These are phyloP conservation scores for Pediacus dermestoides DNA, from an alignment of 2,888 invertebrate species.

Conservation along the genomic window DNA sequence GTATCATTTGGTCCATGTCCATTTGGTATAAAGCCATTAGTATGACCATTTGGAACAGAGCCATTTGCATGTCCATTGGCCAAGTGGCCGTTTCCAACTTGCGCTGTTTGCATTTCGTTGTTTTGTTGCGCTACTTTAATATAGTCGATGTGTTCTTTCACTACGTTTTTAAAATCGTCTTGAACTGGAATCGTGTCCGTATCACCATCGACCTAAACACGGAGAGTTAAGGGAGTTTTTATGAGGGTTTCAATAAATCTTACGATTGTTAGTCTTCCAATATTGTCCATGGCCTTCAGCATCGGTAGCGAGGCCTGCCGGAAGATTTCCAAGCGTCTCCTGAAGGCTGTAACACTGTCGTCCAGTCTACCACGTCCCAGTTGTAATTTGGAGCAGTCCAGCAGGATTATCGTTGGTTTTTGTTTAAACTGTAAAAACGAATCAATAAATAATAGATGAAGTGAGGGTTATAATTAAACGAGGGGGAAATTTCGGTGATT, in stretches of 20 bases:
- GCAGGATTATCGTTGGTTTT: constrained; percentile 73
- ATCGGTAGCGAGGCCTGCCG: constrained; percentile 84
- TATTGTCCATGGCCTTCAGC: constrained; percentile 79
- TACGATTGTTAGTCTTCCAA: constrained; percentile 80
- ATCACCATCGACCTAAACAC: constrained; percentile 74
- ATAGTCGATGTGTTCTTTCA: constrained; percentile 66
- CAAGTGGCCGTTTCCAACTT: constrained; percentile 22
- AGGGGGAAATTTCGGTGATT: no score
- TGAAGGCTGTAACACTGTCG: constrained; percentile 82
- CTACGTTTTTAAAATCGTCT: constrained; percentile 68
- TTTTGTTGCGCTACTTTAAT: constrained; percentile 43
- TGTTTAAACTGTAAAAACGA: constrained; percentile 67
- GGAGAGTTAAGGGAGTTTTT: not conserved
- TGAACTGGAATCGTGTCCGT: constrained; percentile 77
- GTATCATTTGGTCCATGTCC: constrained; percentile 34
- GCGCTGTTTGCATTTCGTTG: constrained; percentile 21
- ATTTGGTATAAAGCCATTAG: constrained; percentile 26
- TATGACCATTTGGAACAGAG: constrained; percentile 28
- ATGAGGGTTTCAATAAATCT: constrained; percentile 41
- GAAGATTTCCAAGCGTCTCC: constrained; percentile 79
- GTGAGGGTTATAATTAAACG: no score
- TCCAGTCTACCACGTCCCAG: constrained; percentile 79
- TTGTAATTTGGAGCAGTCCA: constrained; percentile 90
- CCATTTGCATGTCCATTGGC: constrained; percentile 31
- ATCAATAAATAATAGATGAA: no score